A percentile compares a stretch with the other conserved stretches of the same genome.
Conservation (phyloP, 2,113 vertebrate genomes). For the Ploceus nigricollis region DNA sequence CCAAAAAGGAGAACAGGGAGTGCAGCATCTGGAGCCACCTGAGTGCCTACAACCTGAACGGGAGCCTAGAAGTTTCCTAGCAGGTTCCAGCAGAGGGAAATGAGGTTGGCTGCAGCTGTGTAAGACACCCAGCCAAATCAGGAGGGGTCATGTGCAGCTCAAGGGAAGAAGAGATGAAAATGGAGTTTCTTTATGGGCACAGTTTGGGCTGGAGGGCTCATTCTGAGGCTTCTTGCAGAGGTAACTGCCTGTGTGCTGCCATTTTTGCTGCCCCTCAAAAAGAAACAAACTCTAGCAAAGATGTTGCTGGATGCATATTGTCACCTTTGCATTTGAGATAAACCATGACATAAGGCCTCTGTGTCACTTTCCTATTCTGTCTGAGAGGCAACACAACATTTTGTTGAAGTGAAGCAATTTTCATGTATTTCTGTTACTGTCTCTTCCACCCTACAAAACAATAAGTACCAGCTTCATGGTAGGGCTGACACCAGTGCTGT, state of each 20-base stretch:
- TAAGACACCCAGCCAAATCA: neutral
- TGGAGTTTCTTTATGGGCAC: neutral
- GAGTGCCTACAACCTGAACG: fast-evolving
- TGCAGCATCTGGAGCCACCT: neutral
- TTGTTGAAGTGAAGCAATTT: neutral
- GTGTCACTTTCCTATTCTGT: neutral
- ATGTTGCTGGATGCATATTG: neutral
- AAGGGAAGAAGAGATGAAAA: neutral
- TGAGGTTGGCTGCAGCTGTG: neutral
- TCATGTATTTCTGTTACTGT: neutral
- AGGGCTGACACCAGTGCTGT: neutral
- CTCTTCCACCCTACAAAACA: neutral
- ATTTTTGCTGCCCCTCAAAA: neutral
- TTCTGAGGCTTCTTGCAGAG: neutral
- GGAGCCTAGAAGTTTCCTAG: neutral
- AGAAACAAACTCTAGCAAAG: neutral
- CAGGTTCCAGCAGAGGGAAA: neutral
- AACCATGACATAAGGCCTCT: neutral
- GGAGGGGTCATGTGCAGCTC: neutral
- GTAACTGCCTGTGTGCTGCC: neutral
- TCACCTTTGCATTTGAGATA: neutral
- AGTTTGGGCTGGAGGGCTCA: neutral
- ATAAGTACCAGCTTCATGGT: neutral
- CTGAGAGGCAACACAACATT: neutral
- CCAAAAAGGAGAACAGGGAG: neutral